These are phyloP conservation scores for Rhodinocichla rosea DNA, from an alignment of 2,113 vertebrate species.

Conservation along the genomic window DNA sequence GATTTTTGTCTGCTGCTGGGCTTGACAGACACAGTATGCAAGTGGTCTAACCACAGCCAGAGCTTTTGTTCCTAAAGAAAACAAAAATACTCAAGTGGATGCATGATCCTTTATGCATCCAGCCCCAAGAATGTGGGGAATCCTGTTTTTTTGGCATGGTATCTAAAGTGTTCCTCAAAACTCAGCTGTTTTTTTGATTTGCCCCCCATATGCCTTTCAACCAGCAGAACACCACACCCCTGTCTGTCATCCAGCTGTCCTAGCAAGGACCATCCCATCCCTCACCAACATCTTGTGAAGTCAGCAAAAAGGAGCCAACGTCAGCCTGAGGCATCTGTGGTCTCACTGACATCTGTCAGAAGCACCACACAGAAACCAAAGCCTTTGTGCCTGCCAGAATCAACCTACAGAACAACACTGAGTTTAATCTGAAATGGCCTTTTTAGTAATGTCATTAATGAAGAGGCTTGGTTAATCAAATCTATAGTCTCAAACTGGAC, in stretches of 20 bases:
- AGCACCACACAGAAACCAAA: not conserved
- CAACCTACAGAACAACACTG: not conserved
- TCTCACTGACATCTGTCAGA: not conserved
- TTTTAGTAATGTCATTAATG: rapidly evolving
- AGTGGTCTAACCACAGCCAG: not conserved
- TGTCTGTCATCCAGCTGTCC: not conserved
- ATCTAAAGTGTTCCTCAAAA: not conserved
- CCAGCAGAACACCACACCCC: not conserved
- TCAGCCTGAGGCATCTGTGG: not conserved
- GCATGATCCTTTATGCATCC: not conserved
- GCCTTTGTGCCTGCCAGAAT: not conserved
- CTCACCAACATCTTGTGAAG: not conserved
- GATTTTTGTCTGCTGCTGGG: not conserved
- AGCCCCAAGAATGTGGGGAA: not conserved
- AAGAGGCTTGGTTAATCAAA: not conserved
- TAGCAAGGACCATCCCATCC: not conserved
- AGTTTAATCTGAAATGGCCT: not conserved
- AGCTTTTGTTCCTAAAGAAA: not conserved
- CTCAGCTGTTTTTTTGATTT: not conserved
- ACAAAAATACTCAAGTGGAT: not conserved
- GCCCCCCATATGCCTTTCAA: not conserved
- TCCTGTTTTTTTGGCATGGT: not conserved
- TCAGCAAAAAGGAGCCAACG: not conserved
- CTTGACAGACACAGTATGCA: not conserved
- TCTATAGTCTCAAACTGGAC: not conserved